Conservation (phyloP, 2,797 vertebrate species). For the Phylloscopus collybita region DNA sequence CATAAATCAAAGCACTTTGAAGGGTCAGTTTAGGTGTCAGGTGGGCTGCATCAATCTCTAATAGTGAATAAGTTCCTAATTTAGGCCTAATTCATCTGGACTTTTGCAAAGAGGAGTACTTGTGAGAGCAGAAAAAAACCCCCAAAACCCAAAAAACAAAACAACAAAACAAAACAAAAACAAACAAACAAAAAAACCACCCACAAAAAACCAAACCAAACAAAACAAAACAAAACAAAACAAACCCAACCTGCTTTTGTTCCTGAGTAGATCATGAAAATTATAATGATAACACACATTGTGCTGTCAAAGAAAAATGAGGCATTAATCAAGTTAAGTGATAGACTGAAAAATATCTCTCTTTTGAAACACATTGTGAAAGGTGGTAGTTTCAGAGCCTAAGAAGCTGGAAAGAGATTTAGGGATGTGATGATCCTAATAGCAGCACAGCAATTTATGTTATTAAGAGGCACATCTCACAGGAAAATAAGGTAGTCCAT, state of each 20-base stretch:
- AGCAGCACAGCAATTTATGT: background rate
- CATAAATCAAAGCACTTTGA: background rate
- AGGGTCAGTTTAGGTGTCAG: conserved; percentile 25
- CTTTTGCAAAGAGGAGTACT: background rate
- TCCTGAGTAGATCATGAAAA: conserved; percentile 29
- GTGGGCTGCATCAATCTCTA: background rate
- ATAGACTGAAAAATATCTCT: conserved; percentile 16
- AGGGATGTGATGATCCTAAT: background rate
- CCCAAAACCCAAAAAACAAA: too few species aligned
- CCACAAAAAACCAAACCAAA: too few species aligned
- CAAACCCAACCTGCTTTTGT: background rate
- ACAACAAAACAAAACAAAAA: too few species aligned
- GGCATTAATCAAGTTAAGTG: conserved; percentile 17
- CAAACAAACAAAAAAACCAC: too few species aligned
- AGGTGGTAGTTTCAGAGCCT: background rate
- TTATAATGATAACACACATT: conserved; percentile 25
- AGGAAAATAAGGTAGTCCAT: background rate
- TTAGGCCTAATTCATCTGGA: background rate
- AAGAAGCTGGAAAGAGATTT: background rate
- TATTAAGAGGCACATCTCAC: background rate
- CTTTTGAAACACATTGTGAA: background rate
- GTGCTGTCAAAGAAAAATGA: conserved; percentile 54
- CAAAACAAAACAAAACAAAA: too few species aligned
- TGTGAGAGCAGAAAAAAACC: background rate
- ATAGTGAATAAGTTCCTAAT: background rate